Evolutionary conservation across 2,113 vertebrate genomes (phyloP).

Genomic region (Epinephelus fuscoguttatus): DNA sequence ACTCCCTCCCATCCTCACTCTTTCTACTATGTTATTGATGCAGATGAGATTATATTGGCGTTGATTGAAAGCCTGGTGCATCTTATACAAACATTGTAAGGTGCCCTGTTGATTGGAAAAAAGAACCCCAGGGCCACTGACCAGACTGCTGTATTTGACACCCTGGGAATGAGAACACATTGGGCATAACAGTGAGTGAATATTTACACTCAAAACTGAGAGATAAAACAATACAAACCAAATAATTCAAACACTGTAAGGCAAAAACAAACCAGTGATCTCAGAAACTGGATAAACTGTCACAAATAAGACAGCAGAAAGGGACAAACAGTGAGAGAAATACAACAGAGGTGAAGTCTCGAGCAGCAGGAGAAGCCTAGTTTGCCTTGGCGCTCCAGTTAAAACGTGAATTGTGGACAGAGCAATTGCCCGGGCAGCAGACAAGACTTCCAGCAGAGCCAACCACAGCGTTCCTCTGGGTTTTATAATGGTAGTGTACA

Average conservation of each 20-base stretch:
- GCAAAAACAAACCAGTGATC: background rate
- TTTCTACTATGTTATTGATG: no score
- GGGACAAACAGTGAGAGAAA: background rate
- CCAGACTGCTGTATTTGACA: no score
- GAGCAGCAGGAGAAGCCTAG: slow-evolving; percentile 33
- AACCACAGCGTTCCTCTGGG: slow-evolving; percentile 72
- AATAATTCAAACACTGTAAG: background rate
- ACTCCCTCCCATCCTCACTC: no score
- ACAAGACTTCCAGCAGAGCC: slow-evolving; percentile 60
- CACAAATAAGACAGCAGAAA: background rate
- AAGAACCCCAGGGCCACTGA: no score
- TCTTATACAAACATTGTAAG: no score
- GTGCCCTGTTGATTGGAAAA: no score
- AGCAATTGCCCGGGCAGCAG: slow-evolving; percentile 54
- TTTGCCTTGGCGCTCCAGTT: slow-evolving; percentile 43
- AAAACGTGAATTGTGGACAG: slow-evolving; percentile 62
- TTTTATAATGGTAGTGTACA: slow-evolving; percentile 69
- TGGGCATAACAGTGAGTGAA: background rate
- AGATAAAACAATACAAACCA: background rate
- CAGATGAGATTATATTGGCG: no score
- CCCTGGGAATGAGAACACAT: no score
- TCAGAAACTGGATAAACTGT: background rate
- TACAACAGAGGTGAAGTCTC: background rate
- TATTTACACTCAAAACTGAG: background rate
- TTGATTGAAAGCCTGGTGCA: no score